A percentile compares a stretch with the other conserved stretches of the same genome.
These are phyloP conservation scores for Pteronotus mesoamericanus DNA, from an alignment of 2,797 vertebrate species.

Conservation along the genomic window DNA sequence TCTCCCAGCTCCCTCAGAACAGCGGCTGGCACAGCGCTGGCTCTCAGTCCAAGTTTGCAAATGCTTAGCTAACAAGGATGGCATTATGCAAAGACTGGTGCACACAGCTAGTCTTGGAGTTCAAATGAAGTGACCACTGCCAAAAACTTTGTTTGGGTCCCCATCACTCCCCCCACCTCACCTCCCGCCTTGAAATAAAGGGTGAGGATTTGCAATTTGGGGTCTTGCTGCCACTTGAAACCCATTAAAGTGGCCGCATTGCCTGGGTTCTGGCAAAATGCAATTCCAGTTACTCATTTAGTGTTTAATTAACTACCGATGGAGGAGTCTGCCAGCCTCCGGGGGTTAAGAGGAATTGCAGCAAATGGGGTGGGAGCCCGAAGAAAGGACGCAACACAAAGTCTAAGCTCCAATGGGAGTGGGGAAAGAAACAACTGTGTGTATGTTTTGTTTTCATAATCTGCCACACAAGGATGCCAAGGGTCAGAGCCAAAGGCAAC, in stretches of 20 bases:
- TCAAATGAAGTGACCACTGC: constrained; percentile 75
- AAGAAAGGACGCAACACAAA: not conserved
- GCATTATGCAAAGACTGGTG: constrained; percentile 38
- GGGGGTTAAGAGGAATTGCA: constrained; percentile 29
- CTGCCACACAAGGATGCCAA: constrained; percentile 54
- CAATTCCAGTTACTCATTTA: constrained; percentile 64
- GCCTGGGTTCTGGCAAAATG: constrained; percentile 62
- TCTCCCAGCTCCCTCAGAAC: constrained; percentile 27
- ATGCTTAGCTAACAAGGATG: constrained; percentile 73
- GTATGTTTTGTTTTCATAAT: constrained; percentile 28
- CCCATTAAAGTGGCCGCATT: constrained; percentile 64
- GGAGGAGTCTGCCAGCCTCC: constrained; percentile 61
- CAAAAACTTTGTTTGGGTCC: constrained; percentile 74
- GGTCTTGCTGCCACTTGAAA: constrained; percentile 75
- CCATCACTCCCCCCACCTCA: not conserved
- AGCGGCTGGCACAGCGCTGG: constrained; percentile 48
- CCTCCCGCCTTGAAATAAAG: constrained; percentile 67
- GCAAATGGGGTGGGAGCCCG: constrained; percentile 28
- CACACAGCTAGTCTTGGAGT: constrained; percentile 64
- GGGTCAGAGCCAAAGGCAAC: constrained; percentile 63
- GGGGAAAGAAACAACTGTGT: not conserved
- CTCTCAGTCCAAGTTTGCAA: constrained; percentile 57
- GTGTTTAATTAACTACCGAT: constrained; percentile 67
- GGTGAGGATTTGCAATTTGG: constrained; percentile 70
- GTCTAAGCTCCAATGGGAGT: not conserved